These are phyloP conservation scores for Catocala fraxini DNA, from an alignment of 2,888 invertebrate species.

Conservation along the genomic window DNA sequence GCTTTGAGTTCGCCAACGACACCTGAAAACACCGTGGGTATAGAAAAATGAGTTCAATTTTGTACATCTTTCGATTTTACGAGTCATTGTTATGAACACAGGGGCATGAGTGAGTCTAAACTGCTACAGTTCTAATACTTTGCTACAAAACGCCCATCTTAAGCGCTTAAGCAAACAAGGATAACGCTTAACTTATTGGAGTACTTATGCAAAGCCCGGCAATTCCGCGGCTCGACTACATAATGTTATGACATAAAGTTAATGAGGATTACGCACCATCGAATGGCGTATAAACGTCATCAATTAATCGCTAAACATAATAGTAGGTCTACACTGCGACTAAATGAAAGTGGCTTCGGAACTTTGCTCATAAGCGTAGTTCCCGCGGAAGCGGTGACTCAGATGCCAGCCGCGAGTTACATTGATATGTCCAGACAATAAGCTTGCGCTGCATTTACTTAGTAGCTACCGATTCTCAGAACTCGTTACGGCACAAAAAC, in stretches of 20 bases:
- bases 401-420: conserved; percentile 37
- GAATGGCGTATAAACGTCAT: conserved; percentile 8
- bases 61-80: not conserved
- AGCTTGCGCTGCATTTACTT: conserved; percentile 15
- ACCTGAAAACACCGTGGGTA: not conserved
- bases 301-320: conserved; percentile 16
- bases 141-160: conserved; percentile 18
- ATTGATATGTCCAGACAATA: conserved; percentile 42
- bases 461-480: conserved; percentile 2
- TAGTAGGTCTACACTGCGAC: not conserved
- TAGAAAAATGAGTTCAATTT: not conserved
- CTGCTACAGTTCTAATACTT: conserved; percentile 26
- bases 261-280: conserved; percentile 30
- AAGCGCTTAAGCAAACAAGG: conserved; percentile 29
- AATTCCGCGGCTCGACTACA: conserved; percentile 27
- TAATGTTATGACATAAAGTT: conserved; percentile 27
- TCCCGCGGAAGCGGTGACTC: conserved; percentile 34
- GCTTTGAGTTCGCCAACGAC: not conserved
- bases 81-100: not conserved
- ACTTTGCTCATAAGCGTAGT: conserved; percentile 31
- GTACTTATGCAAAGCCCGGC: conserved; percentile 42
- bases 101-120: conserved; percentile 8
- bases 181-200: conserved; percentile 29
- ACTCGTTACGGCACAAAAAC: not conserved
- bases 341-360: not conserved